These are phyloP conservation scores for Drosophila bunnanda DNA, from an alignment of 2,888 invertebrate species.

Conservation along the genomic window DNA sequence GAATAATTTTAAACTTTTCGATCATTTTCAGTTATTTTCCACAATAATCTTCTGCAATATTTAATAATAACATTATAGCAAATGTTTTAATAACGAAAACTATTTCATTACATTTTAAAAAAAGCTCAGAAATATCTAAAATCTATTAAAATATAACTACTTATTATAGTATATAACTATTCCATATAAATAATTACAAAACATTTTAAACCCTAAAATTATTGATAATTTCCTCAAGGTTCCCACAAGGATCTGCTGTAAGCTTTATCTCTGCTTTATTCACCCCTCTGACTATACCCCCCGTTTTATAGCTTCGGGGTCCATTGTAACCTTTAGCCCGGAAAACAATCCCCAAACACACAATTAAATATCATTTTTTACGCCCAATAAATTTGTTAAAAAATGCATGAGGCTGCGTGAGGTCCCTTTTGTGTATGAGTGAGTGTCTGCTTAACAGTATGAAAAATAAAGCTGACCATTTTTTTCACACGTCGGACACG, in stretches of 20 bases:
- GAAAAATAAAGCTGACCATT: slow-evolving; percentile 58
- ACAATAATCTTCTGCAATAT: too few relatives aligned
- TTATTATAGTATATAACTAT: too few relatives aligned
- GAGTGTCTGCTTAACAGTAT: slow-evolving; percentile 54
- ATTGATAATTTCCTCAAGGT: background rate
- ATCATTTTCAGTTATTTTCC: too few relatives aligned
- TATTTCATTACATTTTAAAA: too few relatives aligned
- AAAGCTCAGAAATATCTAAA: background rate
- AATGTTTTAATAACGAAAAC: too few relatives aligned
- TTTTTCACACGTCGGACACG: slow-evolving; percentile 59
- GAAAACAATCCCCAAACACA: slow-evolving; percentile 52
- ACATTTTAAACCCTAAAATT: background rate
- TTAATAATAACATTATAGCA: too few relatives aligned
- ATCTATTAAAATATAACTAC: background rate
- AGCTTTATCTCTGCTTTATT: slow-evolving; percentile 2
- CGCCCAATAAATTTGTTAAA: slow-evolving; percentile 80
- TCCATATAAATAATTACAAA: background rate
- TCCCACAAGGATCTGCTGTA: slow-evolving; percentile 1
- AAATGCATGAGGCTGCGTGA: slow-evolving; percentile 61
- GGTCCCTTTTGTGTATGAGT: slow-evolving; percentile 16
- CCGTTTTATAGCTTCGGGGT: background rate
- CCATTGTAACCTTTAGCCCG: slow-evolving; percentile 34
- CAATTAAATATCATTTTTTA: slow-evolving; percentile 73
- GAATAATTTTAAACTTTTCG: too few relatives aligned
- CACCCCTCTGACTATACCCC: slow-evolving; percentile 5